Evolutionary conservation across 2,888 invertebrate genomes (phyloP).

Genomic region (Uropetala carovei): DNA sequence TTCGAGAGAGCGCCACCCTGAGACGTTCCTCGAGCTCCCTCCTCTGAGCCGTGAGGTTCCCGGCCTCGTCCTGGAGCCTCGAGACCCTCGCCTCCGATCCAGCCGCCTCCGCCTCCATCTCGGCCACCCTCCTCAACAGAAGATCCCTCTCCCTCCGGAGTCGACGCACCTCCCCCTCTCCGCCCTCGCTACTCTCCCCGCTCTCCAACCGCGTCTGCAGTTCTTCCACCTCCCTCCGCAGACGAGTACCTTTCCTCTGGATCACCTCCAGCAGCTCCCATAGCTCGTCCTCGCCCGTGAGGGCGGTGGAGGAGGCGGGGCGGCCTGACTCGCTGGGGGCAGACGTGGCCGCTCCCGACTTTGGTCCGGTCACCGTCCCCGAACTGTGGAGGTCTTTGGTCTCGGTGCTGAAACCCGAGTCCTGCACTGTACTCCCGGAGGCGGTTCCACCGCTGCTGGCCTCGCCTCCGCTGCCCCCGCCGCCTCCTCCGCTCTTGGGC

Average conservation of each 20-base stretch:
- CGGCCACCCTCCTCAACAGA: slow-evolving; percentile 79
- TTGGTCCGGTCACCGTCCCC: slow-evolving; percentile 39
- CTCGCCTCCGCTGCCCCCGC: slow-evolving; percentile 85
- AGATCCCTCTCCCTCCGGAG: slow-evolving; percentile 86
- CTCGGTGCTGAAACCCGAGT: slow-evolving; percentile 87
- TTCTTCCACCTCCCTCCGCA: slow-evolving; percentile 80
- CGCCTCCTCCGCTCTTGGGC: slow-evolving; percentile 66
- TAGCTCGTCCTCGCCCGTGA: slow-evolving; percentile 86
- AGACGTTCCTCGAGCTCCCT: slow-evolving; percentile 80
- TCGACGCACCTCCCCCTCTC: slow-evolving; percentile 78
- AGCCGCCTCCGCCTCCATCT: slow-evolving; percentile 86
- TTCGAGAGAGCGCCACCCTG: slow-evolving; percentile 77
- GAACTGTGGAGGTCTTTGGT: slow-evolving; percentile 85
- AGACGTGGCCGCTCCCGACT: slow-evolving; percentile 78
- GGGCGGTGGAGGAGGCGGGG: slow-evolving; percentile 71
- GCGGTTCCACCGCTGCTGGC: slow-evolving; percentile 76
- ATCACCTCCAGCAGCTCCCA: slow-evolving; percentile 92
- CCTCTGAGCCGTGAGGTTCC: slow-evolving; percentile 78
- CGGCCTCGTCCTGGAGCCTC: slow-evolving; percentile 81
- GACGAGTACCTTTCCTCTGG: slow-evolving; percentile 85
- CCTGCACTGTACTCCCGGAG: slow-evolving; percentile 80
- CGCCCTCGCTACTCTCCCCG: slow-evolving; percentile 67
- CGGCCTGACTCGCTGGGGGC: slow-evolving; percentile 72
- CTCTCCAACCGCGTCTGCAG: slow-evolving; percentile 65
- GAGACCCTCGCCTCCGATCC: slow-evolving; percentile 82